These are phyloP conservation scores for zebrafish (Danio rerio) DNA, from an alignment of 2,113 vertebrate genomes.

Conservation along the genomic window DNA sequence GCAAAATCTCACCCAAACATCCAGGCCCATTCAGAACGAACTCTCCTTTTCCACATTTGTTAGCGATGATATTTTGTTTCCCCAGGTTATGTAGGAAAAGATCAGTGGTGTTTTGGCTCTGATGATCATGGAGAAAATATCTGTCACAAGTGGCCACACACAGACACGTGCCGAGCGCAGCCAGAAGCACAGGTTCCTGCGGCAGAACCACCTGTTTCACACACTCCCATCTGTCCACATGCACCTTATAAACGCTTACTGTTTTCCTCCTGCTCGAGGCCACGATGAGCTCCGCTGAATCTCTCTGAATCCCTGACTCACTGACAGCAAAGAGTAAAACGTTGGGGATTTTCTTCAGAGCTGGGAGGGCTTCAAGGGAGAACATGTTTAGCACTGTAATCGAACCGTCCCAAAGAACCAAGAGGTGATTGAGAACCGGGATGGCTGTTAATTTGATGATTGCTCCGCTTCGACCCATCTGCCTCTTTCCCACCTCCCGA, in stretches of 20 bases:
- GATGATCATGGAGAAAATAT: constrained; percentile 71
- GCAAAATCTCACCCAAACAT: constrained; percentile 68
- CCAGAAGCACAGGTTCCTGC: constrained; percentile 69
- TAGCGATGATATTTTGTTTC: constrained; percentile 60
- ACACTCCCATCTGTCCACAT: constrained; percentile 72
- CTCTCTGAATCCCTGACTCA: constrained; percentile 8
- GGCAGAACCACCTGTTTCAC: constrained; percentile 66
- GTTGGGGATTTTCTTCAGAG: constrained; percentile 70
- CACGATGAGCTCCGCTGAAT: constrained; percentile 64
- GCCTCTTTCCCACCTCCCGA: constrained; percentile 63
- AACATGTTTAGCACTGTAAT: constrained; percentile 73
- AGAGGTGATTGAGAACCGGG: constrained; percentile 73
- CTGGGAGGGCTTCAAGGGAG: constrained; percentile 67
- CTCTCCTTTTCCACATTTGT: constrained; percentile 64
- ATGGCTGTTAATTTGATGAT: constrained; percentile 65
- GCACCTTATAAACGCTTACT: constrained; percentile 66
- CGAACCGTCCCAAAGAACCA: constrained; percentile 70
- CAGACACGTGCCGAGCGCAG: constrained; percentile 59
- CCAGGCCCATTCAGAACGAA: constrained; percentile 73
- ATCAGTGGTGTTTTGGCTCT: constrained; percentile 59
- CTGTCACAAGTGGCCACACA: constrained; percentile 70
- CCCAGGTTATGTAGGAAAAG: constrained; percentile 68
- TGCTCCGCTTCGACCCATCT: constrained; percentile 67
- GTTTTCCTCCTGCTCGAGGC: constrained; percentile 63
- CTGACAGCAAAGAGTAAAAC: constrained; percentile 66